phyloP scores from a whole-genome alignment of 2,113 vertebrate species.

The Phycodurus eques region DNA sequence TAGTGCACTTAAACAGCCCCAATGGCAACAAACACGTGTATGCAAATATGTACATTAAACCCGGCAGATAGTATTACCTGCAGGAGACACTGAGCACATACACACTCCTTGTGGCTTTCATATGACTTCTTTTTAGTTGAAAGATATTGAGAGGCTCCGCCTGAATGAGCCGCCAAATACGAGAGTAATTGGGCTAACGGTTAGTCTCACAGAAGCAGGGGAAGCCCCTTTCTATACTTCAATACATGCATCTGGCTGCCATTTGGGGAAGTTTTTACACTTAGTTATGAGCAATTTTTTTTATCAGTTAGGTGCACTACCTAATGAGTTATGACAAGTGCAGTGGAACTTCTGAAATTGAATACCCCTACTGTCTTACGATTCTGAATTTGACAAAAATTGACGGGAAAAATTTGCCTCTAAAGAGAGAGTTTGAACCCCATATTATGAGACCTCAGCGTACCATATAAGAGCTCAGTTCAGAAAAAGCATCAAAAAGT shows the following conservation, averaged over 20 bases:
- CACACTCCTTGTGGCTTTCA: slow-evolving; percentile 5
- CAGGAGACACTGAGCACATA: slow-evolving; percentile 14
- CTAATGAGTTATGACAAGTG: neutral
- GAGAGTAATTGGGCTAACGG: slow-evolving; percentile 36
- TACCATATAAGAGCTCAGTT: too few relatives aligned
- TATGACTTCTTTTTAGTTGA: slow-evolving; percentile 19
- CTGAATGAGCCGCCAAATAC: slow-evolving; percentile 50
- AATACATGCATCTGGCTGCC: neutral
- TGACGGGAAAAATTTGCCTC: neutral
- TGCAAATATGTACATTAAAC: slow-evolving; percentile 25
- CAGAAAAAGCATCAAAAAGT: too few relatives aligned
- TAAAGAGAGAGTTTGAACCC: too few relatives aligned
- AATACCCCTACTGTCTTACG: neutral
- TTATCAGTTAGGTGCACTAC: neutral
- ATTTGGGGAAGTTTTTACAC: neutral
- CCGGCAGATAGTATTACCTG: slow-evolving; percentile 12
- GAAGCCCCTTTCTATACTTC: neutral
- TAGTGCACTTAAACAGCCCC: slow-evolving; percentile 51
- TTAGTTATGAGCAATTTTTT: neutral
- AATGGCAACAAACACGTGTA: slow-evolving; percentile 21
- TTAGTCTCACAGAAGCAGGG: slow-evolving; percentile 5
- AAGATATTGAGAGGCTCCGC: slow-evolving; percentile 12
- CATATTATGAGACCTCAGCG: too few relatives aligned
- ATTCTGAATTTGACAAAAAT: neutral
- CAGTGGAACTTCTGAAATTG: neutral